Conservation (phyloP, 2,888 invertebrate species). For the Oscheius myriophilus region DNA sequence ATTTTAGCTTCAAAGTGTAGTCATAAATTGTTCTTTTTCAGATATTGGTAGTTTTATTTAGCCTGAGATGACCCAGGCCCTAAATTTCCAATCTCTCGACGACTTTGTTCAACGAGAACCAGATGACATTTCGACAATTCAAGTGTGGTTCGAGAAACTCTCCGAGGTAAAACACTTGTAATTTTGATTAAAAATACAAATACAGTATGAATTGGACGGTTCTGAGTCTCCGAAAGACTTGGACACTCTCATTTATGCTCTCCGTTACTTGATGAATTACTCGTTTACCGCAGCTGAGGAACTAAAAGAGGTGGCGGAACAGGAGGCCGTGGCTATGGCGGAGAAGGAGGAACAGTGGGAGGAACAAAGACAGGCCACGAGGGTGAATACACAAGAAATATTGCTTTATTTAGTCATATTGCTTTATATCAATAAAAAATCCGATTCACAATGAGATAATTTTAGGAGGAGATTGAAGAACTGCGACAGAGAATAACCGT, state of each 20-base stretch:
- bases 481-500: constrained; percentile 61
- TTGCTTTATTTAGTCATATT: neutral
- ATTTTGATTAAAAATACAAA: constrained; percentile 23
- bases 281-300: constrained; percentile 64
- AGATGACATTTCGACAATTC: constrained; percentile 27
- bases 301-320: constrained; percentile 61
- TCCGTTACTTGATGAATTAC: constrained; percentile 39
- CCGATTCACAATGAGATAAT: too few species aligned
- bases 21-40: too few species aligned
- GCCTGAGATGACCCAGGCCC: too few species aligned
- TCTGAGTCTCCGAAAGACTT: constrained; percentile 48
- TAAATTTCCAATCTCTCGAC: constrained; percentile 25
- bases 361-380: constrained; percentile 54
- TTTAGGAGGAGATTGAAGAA: constrained; percentile 59
- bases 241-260: constrained; percentile 52
- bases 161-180: constrained; percentile 20
- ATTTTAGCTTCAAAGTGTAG: too few species aligned
- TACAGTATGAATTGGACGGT: constrained; percentile 59
- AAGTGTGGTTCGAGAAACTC: constrained; percentile 31
- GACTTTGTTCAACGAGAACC: constrained; percentile 23
- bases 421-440: too few species aligned
- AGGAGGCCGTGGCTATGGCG: constrained; percentile 62
- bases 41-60: too few species aligned
- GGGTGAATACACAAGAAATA: constrained; percentile 24
- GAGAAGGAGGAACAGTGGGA: constrained; percentile 68